Conservation (phyloP, 2,797 vertebrate species). For the Pelobates cultripes region DNA sequence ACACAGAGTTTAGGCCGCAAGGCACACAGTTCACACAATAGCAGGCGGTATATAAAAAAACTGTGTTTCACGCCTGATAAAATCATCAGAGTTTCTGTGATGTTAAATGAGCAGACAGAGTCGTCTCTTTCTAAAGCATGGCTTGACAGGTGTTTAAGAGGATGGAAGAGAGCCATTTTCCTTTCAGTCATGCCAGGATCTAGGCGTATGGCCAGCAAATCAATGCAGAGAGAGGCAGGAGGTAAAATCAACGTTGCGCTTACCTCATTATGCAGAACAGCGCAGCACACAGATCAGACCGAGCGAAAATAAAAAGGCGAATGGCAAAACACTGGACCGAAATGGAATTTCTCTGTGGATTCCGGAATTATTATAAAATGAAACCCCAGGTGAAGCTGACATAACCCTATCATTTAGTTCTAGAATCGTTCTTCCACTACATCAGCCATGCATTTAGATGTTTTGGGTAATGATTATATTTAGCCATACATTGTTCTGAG, state of each 20-base stretch:
- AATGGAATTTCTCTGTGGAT: neutral
- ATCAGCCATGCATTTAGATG: too few relatives aligned
- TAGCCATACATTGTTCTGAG: neutral
- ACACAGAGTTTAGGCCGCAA: too few relatives aligned
- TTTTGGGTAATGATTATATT: too few relatives aligned
- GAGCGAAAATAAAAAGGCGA: conserved; percentile 44
- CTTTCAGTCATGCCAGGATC: conserved; percentile 60
- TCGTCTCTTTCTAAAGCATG: too few relatives aligned
- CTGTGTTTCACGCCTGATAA: too few relatives aligned
- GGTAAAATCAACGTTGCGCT: conserved; percentile 61
- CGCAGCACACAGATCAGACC: conserved; percentile 38
- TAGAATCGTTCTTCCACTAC: too few relatives aligned
- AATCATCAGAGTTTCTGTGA: too few relatives aligned
- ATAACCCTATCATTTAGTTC: neutral
- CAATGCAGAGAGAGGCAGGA: conserved; percentile 59
- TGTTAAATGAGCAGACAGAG: too few relatives aligned
- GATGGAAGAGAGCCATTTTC: conserved; percentile 46
- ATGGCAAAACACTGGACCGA: conserved; percentile 57
- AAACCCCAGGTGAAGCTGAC: neutral
- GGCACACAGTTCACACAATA: too few relatives aligned
- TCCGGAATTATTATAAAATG: neutral
- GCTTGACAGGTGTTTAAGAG: neutral
- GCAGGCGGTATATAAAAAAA: too few relatives aligned
- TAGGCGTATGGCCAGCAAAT: conserved; percentile 62
- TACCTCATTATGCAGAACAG: conserved; percentile 63